Percentiles rank a stretch among this genome's conserved stretches.
phyloP scores from a whole-genome alignment of 1,140 invertebrate species.

The Trichomalopsis sarcophagae region DNA sequence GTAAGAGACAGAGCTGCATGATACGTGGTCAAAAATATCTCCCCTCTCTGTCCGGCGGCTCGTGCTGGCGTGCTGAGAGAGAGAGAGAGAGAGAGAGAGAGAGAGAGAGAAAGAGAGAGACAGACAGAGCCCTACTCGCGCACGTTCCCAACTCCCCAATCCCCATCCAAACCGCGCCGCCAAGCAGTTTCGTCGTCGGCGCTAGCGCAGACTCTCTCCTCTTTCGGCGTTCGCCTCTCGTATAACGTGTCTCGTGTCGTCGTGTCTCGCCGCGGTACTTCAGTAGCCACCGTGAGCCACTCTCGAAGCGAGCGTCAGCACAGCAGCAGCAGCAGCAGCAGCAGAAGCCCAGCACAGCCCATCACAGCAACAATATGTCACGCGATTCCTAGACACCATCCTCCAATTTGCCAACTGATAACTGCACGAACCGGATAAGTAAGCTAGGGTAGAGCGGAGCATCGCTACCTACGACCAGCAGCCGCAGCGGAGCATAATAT shows the following conservation, averaged over 20 bases:
- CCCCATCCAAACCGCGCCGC: neutral
- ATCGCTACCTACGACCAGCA: neutral
- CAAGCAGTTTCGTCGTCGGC: neutral
- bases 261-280: neutral
- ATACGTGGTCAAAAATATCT: conserved; percentile 14
- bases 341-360: neutral
- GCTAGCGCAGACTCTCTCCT: neutral
- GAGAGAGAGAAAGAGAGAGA: too few species aligned
- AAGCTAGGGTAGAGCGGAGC: neutral
- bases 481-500: neutral
- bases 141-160: neutral
- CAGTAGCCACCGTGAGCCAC: neutral
- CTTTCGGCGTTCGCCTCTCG: neutral
- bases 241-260: conserved; percentile 1
- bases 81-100: too few species aligned
- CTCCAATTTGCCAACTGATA: neutral
- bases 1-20: neutral
- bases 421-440: conserved; percentile 9
- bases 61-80: neutral
- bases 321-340: neutral
- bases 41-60: neutral
- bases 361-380: conserved; percentile 42
- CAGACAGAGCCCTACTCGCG: neutral
- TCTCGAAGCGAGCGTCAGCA: neutral
- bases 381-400: conserved; percentile 10